A percentile compares a stretch with the other conserved stretches of the same genome.
Conservation (phyloP, 2,113 vertebrate genomes). For the Zeus faber region DNA sequence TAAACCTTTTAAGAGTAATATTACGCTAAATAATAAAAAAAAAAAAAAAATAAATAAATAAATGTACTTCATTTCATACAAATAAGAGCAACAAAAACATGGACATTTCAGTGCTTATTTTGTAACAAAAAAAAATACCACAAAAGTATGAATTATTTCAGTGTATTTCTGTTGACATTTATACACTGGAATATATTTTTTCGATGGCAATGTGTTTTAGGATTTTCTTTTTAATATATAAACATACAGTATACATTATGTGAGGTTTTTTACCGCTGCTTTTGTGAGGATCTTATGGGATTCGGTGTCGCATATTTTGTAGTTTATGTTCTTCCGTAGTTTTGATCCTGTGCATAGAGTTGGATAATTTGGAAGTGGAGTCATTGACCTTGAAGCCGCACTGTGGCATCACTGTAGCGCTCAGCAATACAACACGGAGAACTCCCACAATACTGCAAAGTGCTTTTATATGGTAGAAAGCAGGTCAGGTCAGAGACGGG, state of each 20-base stretch:
- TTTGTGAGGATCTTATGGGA: conserved; percentile 65
- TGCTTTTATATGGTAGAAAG: too few relatives aligned
- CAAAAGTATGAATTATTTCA: conserved; percentile 11
- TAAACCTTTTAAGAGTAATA: background rate
- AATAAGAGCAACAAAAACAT: background rate
- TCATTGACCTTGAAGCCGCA: conserved; percentile 36
- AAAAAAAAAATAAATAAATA: conserved; percentile 4
- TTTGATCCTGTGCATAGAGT: conserved; percentile 52
- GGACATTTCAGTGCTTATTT: conserved; percentile 19
- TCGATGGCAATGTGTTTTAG: conserved; percentile 46
- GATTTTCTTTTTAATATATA: conserved; percentile 56
- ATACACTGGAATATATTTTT: conserved; percentile 33
- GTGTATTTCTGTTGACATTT: conserved; percentile 50
- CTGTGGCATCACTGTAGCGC: background rate
- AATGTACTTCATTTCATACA: too few relatives aligned
- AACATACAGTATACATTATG: conserved; percentile 42
- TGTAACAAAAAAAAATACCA: conserved; percentile 33
- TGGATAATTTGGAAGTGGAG: conserved; percentile 14
- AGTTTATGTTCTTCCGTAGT: conserved; percentile 57
- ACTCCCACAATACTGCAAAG: too few relatives aligned
- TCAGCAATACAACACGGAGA: too few relatives aligned
- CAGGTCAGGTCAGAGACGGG: too few relatives aligned
- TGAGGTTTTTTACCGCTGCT: conserved; percentile 67
- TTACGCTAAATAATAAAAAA: background rate
- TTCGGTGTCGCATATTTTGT: conserved; percentile 66